A percentile compares a stretch with the other conserved stretches of the same genome.
These are phyloP conservation scores for Oenanthe oenanthe DNA, from an alignment of 2,113 vertebrate species.

Conservation along the genomic window DNA sequence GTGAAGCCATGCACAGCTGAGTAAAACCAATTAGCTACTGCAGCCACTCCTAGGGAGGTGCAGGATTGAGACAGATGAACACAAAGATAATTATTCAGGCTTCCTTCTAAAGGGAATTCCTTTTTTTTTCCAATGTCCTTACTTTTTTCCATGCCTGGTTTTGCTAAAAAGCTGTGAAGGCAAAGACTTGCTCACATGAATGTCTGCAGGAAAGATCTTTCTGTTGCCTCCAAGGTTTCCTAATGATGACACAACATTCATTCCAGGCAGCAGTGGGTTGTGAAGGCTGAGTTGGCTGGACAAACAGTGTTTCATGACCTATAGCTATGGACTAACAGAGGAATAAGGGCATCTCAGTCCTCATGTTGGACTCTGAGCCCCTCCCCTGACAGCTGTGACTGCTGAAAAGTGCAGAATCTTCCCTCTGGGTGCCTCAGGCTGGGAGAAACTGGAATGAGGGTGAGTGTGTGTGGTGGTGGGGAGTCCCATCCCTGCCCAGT, in stretches of 20 bases:
- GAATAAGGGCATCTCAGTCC: not conserved
- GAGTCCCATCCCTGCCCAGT: not conserved
- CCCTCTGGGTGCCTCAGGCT: not conserved
- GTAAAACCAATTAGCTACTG: slow-evolving; percentile 47
- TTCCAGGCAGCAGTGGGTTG: not conserved
- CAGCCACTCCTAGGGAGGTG: slow-evolving; percentile 21
- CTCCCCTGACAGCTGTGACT: not conserved
- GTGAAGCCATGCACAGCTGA: not conserved
- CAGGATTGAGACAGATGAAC: slow-evolving; percentile 41
- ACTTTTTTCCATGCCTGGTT: not conserved
- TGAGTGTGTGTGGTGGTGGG: fast-evolving
- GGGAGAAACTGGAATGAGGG: not conserved
- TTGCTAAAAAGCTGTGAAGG: not conserved
- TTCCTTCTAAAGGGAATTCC: not conserved
- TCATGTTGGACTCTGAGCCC: not conserved
- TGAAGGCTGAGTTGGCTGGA: not conserved
- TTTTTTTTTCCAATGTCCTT: not conserved
- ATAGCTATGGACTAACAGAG: not conserved
- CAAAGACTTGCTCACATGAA: not conserved
- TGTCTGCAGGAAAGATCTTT: not conserved
- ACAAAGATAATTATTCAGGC: slow-evolving; percentile 35
- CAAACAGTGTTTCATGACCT: not conserved
- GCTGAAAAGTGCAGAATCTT: not conserved
- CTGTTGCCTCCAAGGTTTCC: not conserved
- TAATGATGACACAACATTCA: not conserved